phyloP scores from a whole-genome alignment of 2,888 invertebrate genomes.

The Ectobius pallidus region DNA sequence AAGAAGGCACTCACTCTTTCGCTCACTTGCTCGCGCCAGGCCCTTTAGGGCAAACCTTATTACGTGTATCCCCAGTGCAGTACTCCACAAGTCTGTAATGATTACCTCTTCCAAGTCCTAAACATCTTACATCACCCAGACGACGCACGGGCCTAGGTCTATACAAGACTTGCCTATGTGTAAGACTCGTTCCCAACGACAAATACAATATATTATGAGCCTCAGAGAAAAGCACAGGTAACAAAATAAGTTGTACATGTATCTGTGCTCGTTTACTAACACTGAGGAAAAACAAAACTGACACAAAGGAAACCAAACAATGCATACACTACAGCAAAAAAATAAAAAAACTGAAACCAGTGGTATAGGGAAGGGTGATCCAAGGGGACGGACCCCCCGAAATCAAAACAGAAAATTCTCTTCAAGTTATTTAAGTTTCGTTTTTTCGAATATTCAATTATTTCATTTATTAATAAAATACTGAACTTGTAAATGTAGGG shows the following conservation, averaged over 20 bases:
- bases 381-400: too few species aligned
- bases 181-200: background rate
- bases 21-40: background rate
- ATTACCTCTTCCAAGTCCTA: constrained; percentile 1
- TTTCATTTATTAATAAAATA: too few species aligned
- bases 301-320: too few species aligned
- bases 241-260: background rate
- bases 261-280: constrained; percentile 2
- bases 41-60: constrained; percentile 26
- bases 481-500: too few species aligned
- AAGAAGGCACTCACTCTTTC: background rate
- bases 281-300: background rate
- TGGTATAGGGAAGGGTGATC: too few species aligned
- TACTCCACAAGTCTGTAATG: background rate
- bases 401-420: too few species aligned
- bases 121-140: constrained; percentile 17
- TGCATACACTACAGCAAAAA: background rate
- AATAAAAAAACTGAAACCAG: background rate
- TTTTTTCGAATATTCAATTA: too few species aligned
- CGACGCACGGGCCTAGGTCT: constrained; percentile 4
- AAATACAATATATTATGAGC: constrained; percentile 12
- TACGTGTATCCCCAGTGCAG: background rate
- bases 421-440: too few species aligned
- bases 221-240: constrained; percentile 10
- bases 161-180: background rate